Evolutionary conservation across 2,797 vertebrate species (phyloP), one percentile per base, ranked within the genome.

Genomic region (Betta splendens): DNA sequence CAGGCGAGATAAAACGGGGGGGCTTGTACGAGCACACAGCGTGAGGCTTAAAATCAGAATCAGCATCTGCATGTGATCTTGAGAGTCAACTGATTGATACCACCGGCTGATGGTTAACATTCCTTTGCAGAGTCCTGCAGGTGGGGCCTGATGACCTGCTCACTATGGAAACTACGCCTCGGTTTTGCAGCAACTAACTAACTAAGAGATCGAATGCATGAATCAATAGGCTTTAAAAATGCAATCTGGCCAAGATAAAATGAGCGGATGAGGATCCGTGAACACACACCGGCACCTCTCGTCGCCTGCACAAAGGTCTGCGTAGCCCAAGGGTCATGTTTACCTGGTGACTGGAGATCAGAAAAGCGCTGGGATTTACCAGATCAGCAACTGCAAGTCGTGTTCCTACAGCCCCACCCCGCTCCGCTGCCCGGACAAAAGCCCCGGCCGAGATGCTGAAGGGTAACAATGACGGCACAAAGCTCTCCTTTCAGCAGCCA

Each of bases 311-410:
- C 11, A 51, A 9, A 28, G 21, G 26, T 52, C 25, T 31, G 26
- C 15, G 26, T 15, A 43, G 58, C 73, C 66, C 54, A 39, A 61
- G 73, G 68, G 56, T 69, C 54, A 29, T 46, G 48, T 47, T 49
- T 63, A 68, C 51, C 44, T 33, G 33, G 55, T 39, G 56, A 69
- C 71, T 52, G 63, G 32, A 53, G 38, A 69, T 47, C 49, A 79
- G 50, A 50, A 56, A 74, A 50, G 29, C 42, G 54, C 46, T 3
- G 13, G 50, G 47, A 56, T 62, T 23, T 49, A 46, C 36, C 42
- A 62, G 15, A 48, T 64, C 75, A 79, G 50, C 62, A 62, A 37
- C 28, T 12, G 1, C 17, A 49, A 45, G 29, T 43, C 33, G n/a
- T 17, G 17, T 32, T 39, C 9, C 29, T 37, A 36, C 22, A 46